Evolutionary conservation across 2,797 vertebrate species (phyloP).

Genomic region (Artibeus jamaicensis): DNA sequence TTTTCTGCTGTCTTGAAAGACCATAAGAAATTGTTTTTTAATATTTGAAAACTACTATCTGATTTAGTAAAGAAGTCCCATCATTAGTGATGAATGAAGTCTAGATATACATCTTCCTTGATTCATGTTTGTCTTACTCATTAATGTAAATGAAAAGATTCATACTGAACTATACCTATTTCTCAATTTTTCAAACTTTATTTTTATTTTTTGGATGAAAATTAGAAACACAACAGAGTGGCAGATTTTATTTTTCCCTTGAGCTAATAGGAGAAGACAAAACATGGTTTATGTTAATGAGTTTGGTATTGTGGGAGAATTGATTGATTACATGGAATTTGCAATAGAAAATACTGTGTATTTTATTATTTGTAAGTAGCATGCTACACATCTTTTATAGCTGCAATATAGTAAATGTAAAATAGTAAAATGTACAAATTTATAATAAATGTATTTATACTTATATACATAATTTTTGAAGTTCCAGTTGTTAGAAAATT

Average conservation of each 20-base stretch:
- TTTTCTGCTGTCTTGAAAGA: not conserved
- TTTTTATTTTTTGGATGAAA: constrained; percentile 54
- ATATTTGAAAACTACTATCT: not conserved
- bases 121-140: not conserved
- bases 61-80: not conserved
- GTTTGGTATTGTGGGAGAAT: not conserved
- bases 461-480: constrained; percentile 14
- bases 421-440: not conserved
- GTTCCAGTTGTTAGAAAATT: constrained; percentile 4
- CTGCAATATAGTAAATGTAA: not conserved
- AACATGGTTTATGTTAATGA: not conserved
- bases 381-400: not conserved
- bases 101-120: not conserved
- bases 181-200: not conserved
- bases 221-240: constrained; percentile 41
- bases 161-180: not conserved
- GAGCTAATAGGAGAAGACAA: constrained; percentile 36
- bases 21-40: constrained; percentile 15
- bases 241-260: constrained; percentile 43
- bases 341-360: not conserved
- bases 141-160: not conserved
- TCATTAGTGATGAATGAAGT: not conserved
- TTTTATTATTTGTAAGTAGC: not conserved
- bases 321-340: not conserved
- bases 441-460: not conserved